Conservation (phyloP, 2,113 vertebrate genomes). For the Sinocyclocheilus anshuiensis region DNA sequence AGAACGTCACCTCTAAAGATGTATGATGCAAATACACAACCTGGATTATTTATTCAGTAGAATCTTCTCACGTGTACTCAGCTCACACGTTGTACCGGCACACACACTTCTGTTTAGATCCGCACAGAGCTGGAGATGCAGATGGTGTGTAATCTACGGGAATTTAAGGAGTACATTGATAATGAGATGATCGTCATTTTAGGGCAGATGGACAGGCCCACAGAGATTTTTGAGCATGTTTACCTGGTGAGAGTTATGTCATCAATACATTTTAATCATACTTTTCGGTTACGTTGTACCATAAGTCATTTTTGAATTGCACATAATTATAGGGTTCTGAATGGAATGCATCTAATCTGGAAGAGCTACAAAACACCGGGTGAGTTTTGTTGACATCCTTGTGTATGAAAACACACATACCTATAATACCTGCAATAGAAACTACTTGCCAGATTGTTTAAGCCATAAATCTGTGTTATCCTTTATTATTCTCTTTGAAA, state of each 20-base stretch:
- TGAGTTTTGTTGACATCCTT: constrained; percentile 68
- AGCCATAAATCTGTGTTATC: background rate
- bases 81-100: background rate
- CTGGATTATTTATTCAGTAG: background rate
- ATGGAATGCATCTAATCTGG: constrained; percentile 97
- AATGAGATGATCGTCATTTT: constrained; percentile 98
- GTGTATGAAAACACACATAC: constrained; percentile 2
- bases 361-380: constrained; percentile 97
- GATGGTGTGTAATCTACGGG: constrained; percentile 94
- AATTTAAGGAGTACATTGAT: constrained; percentile 98
- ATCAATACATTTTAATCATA: background rate
- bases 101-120: constrained; percentile 75
- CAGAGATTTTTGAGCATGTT: constrained; percentile 96
- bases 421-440: background rate
- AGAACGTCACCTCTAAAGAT: constrained; percentile 97
- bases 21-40: constrained; percentile 66
- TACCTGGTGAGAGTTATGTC: constrained; percentile 84
- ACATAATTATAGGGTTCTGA: constrained; percentile 85
- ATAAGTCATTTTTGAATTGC: constrained; percentile 48
- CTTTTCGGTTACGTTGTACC: background rate
- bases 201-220: constrained; percentile 98
- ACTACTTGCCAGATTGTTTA: background rate
- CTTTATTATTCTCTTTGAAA: background rate
- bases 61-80: background rate
- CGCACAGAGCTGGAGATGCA: constrained; percentile 98